These are phyloP conservation scores for Drosophila anomalata DNA, from an alignment of 2,888 invertebrate genomes.

Conservation along the genomic window DNA sequence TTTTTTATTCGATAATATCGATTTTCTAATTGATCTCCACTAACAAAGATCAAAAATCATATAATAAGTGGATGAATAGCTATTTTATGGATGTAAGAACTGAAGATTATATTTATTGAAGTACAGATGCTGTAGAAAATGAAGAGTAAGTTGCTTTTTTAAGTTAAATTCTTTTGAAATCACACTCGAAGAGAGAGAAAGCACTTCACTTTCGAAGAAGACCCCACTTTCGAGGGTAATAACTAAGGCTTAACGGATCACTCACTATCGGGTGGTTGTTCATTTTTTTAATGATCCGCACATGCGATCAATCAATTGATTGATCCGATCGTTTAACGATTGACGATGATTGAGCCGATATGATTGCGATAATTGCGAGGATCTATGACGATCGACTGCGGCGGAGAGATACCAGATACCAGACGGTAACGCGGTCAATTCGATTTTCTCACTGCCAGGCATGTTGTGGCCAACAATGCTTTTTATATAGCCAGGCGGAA, in stretches of 20 bases:
- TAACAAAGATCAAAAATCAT: background rate
- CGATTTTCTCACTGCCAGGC: slow-evolving; percentile 63
- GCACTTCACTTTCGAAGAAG: background rate
- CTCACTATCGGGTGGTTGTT: slow-evolving; percentile 65
- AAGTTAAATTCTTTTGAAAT: background rate
- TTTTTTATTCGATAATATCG: background rate
- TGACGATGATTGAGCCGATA: background rate
- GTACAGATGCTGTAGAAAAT: slow-evolving; percentile 1
- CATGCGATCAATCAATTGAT: slow-evolving; percentile 45
- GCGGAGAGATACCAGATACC: background rate
- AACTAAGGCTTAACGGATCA: slow-evolving; percentile 15
- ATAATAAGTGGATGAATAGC: slow-evolving; percentile 8
- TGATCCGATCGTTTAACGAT: slow-evolving; percentile 35
- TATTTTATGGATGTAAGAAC: background rate
- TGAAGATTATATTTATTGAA: background rate
- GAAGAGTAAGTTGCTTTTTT: background rate
- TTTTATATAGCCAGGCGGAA: slow-evolving; percentile 78
- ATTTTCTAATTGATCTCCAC: background rate
- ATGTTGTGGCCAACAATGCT: slow-evolving; percentile 61
- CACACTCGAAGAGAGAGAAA: background rate
- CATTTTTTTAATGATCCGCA: slow-evolving; percentile 54
- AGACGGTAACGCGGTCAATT: slow-evolving; percentile 66
- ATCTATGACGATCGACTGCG: slow-evolving; percentile 21
- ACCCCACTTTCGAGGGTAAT: slow-evolving; percentile 11
- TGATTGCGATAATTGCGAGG: slow-evolving; percentile 7